Evolutionary conservation across 2,113 vertebrate species (phyloP).

Genomic region (Helogale parvula): DNA sequence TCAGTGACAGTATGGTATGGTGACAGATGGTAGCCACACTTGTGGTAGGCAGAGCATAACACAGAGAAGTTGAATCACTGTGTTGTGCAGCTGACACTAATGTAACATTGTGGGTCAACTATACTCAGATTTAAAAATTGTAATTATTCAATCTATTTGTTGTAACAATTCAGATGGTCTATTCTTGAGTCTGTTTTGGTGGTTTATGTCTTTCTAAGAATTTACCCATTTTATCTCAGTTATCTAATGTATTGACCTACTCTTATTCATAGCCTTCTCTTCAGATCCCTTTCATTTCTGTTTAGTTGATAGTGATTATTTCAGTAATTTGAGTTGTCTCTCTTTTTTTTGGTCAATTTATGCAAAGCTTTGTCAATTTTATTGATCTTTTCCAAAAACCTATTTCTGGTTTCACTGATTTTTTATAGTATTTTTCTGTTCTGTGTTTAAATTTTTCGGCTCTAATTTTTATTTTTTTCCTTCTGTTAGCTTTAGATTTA

Average conservation of each 20-base stretch:
- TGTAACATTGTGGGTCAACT: background rate
- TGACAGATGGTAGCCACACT: background rate
- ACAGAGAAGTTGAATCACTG: background rate
- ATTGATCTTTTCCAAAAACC: background rate
- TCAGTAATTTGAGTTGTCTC: constrained; percentile 2
- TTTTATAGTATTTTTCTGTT: background rate
- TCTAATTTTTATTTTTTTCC: background rate
- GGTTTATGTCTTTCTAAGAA: constrained; percentile 31
- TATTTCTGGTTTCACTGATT: background rate
- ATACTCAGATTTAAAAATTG: background rate
- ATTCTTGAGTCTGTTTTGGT: background rate
- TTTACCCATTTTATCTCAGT: background rate
- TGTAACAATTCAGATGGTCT: background rate
- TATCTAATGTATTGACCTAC: background rate
- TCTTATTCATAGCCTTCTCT: background rate
- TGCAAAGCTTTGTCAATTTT: background rate
- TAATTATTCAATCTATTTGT: background rate
- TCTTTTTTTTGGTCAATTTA: background rate
- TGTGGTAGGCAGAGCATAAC: background rate
- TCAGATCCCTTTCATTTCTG: background rate
- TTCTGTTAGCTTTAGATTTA: background rate
- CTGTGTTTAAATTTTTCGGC: background rate
- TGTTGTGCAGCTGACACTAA: background rate
- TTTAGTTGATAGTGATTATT: background rate
- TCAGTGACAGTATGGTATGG: background rate